Evolutionary conservation across 2,888 invertebrate species (phyloP), one percentile per base, ranked within the genome.

Genomic region (Drosophila yooni): DNA sequence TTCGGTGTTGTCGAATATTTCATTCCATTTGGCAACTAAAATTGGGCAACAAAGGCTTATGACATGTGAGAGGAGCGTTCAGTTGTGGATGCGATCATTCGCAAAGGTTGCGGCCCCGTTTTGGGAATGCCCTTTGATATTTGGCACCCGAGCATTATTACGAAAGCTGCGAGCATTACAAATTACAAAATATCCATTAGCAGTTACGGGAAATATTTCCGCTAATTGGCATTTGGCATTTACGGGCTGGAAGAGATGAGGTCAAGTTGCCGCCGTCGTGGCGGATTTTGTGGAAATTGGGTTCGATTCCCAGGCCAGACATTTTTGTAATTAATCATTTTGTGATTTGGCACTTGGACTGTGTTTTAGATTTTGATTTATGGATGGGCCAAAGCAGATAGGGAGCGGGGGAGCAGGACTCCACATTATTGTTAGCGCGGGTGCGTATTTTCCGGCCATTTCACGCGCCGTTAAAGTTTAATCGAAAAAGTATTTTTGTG

Each of bases 401-500:
- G 0, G 29, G 11, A n/a, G n/a, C 3, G n/a, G 18, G 1, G 54
- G 18, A 18, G 18, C 36, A 13, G 11, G 4, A 15, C n/a, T 31
- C 15, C 29, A 57, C 33, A 31, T 43, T 27, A 43, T 70, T 72
- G 40, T 38, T 53, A 25, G 54, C 46, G 48, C 43, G 48, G 18
- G 2, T 48, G 61, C 60, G n/a, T 58, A 58, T 60, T 71, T 68
- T 59, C 56, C 64, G 54, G 70, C 70, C 74, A 81, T 87, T 86
- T 87, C 79, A 89, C 88, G 85, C 85, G 76, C 89, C 79, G 87
- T 89, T 86, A 83, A 86, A 86, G 87, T 85, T 89, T 89, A 86
- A 86, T 89, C 82, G 85, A 83, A 87, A 86, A 86, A 86, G 84
- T 86, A 81, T 87, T 85, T 81, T 83, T 86, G 89, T 76, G 87